Percentiles rank a stretch among this genome's conserved stretches.
phyloP scores from a whole-genome alignment of 2,888 invertebrate species.

The Drosophila pseudotakahashii region DNA sequence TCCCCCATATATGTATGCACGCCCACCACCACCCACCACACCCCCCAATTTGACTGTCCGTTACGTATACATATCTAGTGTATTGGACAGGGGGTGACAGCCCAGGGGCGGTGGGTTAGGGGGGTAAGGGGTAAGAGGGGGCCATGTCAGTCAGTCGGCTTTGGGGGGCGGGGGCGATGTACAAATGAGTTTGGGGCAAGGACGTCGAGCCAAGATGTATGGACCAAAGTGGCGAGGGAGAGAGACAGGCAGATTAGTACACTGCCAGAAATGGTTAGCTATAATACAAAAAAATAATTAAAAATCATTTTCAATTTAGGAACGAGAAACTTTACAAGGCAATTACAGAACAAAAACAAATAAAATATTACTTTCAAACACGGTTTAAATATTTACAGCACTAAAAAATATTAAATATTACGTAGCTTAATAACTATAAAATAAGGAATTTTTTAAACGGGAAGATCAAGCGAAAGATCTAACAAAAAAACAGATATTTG shows the following conservation, averaged over 20 bases:
- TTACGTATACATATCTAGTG: constrained; percentile 75
- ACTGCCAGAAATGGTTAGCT: constrained; percentile 3
- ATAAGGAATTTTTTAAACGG: no score
- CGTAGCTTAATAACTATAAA: no score
- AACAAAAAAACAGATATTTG: no score
- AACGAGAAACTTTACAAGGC: no score
- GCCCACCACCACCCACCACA: background rate
- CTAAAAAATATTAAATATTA: no score
- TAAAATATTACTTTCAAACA: background rate
- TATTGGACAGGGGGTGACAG: constrained; percentile 17
- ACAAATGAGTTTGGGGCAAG: constrained; percentile 81
- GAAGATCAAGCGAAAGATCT: no score
- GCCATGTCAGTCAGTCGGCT: constrained; percentile 3
- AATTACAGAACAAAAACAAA: no score
- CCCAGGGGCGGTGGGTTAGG: no score
- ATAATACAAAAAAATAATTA: no score
- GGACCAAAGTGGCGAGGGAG: constrained; percentile 34
- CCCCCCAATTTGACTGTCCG: constrained; percentile 58
- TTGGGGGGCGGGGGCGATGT: constrained; percentile 42
- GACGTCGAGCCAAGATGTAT: constrained; percentile 73
- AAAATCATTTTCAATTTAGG: no score
- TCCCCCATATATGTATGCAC: background rate
- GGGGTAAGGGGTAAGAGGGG: background rate
- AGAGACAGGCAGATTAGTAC: background rate
- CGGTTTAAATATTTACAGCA: no score